A percentile compares a stretch with the other conserved stretches of the same genome.
Evolutionary conservation across 2,888 invertebrate genomes (phyloP).

Genomic region (Panopea generosa): DNA sequence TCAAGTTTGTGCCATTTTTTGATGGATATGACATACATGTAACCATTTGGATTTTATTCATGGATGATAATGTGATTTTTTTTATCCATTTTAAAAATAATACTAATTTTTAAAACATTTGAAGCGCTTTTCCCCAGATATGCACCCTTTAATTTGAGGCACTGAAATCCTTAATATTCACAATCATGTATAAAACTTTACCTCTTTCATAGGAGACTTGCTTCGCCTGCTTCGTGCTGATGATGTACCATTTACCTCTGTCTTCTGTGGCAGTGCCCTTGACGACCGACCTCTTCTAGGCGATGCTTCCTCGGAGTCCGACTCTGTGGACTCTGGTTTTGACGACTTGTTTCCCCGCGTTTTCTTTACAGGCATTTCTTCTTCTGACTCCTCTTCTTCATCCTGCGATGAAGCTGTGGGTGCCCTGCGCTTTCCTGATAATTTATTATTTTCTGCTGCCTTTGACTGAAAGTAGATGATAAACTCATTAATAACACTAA

Average conservation of each 20-base stretch:
- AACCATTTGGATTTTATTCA: too few relatives aligned
- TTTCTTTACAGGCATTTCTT: constrained; percentile 44
- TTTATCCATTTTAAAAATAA: too few relatives aligned
- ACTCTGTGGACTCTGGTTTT: constrained; percentile 29
- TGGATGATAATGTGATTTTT: too few relatives aligned
- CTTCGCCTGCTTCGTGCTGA: constrained; percentile 21
- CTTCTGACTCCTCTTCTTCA: constrained; percentile 54
- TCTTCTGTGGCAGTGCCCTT: neutral
- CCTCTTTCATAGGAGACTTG: constrained; percentile 45
- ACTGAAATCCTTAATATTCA: too few relatives aligned
- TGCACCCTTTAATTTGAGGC: too few relatives aligned
- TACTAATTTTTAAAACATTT: too few relatives aligned
- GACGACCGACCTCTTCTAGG: constrained; percentile 36
- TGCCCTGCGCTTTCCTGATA: constrained; percentile 20
- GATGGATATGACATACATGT: too few relatives aligned
- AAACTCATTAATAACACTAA: too few relatives aligned
- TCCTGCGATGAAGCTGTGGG: constrained; percentile 37
- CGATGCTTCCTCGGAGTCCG: constrained; percentile 42
- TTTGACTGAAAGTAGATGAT: constrained; percentile 13
- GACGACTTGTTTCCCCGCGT: constrained; percentile 18
- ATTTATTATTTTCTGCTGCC: constrained; percentile 13
- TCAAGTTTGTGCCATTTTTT: too few relatives aligned
- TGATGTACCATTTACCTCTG: constrained; percentile 37
- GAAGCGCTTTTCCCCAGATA: too few relatives aligned
- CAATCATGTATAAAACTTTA: too few relatives aligned